Evolutionary conservation across 2,797 vertebrate species (phyloP).

Genomic region (Liparis tanakae): DNA sequence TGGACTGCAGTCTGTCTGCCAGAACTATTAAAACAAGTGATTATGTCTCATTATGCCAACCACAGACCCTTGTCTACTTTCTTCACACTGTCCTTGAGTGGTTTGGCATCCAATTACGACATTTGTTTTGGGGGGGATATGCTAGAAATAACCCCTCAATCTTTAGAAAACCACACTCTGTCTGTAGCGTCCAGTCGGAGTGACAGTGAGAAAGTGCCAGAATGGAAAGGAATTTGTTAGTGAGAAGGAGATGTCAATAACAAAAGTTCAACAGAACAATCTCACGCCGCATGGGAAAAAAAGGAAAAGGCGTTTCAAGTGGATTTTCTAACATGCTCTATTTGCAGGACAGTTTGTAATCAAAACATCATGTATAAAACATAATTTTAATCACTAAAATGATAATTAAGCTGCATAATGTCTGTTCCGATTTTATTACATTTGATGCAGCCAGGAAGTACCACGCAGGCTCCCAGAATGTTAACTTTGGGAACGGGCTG

Average conservation of each 20-base stretch:
- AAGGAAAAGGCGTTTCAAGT: constrained; percentile 31
- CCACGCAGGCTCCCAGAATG: background rate
- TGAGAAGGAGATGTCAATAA: constrained; percentile 55
- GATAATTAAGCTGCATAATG: constrained; percentile 56
- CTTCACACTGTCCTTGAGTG: constrained; percentile 69
- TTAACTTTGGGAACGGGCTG: constrained; percentile 9
- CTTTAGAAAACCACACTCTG: constrained; percentile 55
- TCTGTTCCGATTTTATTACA: constrained; percentile 31
- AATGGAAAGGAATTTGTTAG: constrained; percentile 54
- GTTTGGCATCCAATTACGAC: constrained; percentile 68
- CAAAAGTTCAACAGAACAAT: constrained; percentile 31
- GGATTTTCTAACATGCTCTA: constrained; percentile 35
- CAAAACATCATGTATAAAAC: constrained; percentile 53
- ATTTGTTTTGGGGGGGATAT: constrained; percentile 63
- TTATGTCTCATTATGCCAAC: constrained; percentile 68
- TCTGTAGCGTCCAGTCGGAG: constrained; percentile 45
- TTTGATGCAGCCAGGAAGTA: background rate
- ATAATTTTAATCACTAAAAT: constrained; percentile 48
- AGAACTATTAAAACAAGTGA: constrained; percentile 57
- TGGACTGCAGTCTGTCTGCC: constrained; percentile 48
- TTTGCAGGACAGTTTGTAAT: constrained; percentile 33
- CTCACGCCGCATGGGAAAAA: background rate
- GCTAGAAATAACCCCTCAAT: constrained; percentile 65
- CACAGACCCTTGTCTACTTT: constrained; percentile 50
- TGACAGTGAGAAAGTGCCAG: constrained; percentile 55